Evolutionary conservation across 2,888 invertebrate species (phyloP).

Genomic region (Harpagoxenus sublaevis): DNA sequence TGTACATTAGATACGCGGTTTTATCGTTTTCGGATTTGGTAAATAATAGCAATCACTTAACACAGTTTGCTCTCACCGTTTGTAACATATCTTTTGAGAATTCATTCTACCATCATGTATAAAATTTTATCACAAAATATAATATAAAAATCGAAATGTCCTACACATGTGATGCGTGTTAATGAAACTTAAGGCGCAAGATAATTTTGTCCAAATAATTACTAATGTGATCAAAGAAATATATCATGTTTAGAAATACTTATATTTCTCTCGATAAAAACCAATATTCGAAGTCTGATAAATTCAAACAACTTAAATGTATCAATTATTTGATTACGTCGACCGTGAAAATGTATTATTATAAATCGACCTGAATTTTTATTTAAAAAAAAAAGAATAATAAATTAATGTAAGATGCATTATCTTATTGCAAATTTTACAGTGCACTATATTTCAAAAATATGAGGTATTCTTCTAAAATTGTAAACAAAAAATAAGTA

Average conservation of each 20-base stretch:
- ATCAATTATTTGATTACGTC: not conserved
- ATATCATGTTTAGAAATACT: not conserved
- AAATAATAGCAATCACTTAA: not conserved
- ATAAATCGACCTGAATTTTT: not conserved
- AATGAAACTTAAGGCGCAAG: not conserved
- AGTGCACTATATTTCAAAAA: not conserved
- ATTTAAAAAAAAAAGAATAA: not conserved
- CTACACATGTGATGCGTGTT: not conserved
- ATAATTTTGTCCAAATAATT: not conserved
- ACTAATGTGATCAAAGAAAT: no score
- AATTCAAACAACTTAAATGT: not conserved
- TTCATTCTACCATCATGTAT: not conserved
- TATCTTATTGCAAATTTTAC: not conserved
- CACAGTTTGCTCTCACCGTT: not conserved
- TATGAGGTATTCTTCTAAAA: not conserved
- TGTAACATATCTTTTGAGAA: not conserved
- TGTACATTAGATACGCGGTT: slow-evolving; percentile 45
- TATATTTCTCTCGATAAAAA: no score
- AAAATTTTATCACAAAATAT: not conserved
- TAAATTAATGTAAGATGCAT: not conserved
- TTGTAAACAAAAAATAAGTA: not conserved
- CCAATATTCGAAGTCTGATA: not conserved
- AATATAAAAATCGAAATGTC: not conserved
- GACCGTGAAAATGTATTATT: not conserved
- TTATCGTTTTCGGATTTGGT: slow-evolving; percentile 54